A percentile compares a stretch with the other conserved stretches of the same genome.
Conservation (phyloP, 2,113 vertebrate genomes). For the Paradisaea rubra region DNA sequence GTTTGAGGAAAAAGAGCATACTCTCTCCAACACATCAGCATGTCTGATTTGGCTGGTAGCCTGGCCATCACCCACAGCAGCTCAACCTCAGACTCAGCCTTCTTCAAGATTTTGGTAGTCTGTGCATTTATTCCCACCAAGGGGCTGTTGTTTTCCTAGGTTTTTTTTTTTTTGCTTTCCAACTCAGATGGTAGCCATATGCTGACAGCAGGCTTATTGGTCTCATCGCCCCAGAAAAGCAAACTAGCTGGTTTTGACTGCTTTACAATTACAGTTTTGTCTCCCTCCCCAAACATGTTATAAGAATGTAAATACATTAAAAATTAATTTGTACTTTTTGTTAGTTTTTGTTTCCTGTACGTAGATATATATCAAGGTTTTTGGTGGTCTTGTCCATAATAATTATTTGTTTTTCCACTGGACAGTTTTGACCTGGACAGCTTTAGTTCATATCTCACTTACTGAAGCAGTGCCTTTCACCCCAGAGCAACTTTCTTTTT, state of each 20-base stretch:
- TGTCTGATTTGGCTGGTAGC: not conserved
- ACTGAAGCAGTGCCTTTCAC: not conserved
- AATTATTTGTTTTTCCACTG: not conserved
- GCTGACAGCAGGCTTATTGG: not conserved
- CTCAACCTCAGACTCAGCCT: not conserved
- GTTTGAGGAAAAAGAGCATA: not conserved
- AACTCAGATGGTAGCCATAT: not conserved
- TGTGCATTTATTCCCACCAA: not conserved
- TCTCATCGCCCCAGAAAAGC: accelerated
- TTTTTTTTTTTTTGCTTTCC: not conserved
- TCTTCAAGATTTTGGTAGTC: not conserved
- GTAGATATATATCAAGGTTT: accelerated
- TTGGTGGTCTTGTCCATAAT: not conserved
- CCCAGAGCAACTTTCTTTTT: not conserved
- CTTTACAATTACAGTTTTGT: not conserved
- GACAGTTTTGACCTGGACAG: not conserved
- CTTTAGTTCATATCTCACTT: not conserved
- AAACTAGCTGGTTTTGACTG: not conserved
- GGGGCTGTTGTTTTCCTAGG: not conserved
- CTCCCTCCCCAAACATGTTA: not conserved
- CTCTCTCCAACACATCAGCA: accelerated
- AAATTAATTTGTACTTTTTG: not conserved
- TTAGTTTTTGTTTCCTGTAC: not conserved
- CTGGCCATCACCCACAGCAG: not conserved
- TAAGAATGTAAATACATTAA: not conserved